A percentile compares a stretch with the other conserved stretches of the same genome.
These are phyloP conservation scores for Stichopus horrens DNA, from an alignment of 53 echinoderm and acorn worm genomes.

Conservation along the genomic window DNA sequence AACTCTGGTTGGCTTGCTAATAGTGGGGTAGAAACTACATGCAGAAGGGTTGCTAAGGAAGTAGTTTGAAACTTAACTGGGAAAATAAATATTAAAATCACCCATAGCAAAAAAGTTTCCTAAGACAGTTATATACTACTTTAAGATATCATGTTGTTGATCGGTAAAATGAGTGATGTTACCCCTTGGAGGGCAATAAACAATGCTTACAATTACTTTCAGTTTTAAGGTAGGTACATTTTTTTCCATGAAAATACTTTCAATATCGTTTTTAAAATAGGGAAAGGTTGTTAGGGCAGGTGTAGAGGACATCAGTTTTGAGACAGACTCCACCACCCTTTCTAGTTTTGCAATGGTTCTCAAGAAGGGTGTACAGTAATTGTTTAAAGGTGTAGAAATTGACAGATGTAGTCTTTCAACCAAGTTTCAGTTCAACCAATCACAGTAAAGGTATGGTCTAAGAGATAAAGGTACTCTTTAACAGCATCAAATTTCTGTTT, in stretches of 20 bases:
- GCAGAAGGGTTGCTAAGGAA: neutral
- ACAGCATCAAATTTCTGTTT: neutral
- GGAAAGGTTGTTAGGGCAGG: neutral
- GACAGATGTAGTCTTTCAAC: neutral
- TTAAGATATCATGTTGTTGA: slow-evolving; percentile 5
- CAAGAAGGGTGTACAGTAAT: neutral
- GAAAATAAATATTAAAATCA: slow-evolving; percentile 2
- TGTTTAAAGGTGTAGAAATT: neutral
- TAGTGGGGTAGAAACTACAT: neutral
- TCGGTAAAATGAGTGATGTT: neutral
- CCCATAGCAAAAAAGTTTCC: neutral
- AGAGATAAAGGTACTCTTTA: neutral
- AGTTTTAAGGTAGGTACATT: neutral
- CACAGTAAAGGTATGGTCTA: neutral
- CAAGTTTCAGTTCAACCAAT: neutral
- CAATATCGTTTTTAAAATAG: neutral
- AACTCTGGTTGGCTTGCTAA: neutral
- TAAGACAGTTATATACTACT: too few relatives aligned
- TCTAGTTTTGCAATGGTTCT: neutral
- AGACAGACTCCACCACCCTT: neutral
- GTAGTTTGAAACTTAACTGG: neutral
- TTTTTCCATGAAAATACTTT: neutral
- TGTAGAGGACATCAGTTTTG: neutral
- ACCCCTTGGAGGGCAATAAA: neutral
- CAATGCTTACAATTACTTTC: neutral